Base-by-base conservation (phyloP, 2,888 invertebrate species). In the Xestia xanthographa region DNA sequence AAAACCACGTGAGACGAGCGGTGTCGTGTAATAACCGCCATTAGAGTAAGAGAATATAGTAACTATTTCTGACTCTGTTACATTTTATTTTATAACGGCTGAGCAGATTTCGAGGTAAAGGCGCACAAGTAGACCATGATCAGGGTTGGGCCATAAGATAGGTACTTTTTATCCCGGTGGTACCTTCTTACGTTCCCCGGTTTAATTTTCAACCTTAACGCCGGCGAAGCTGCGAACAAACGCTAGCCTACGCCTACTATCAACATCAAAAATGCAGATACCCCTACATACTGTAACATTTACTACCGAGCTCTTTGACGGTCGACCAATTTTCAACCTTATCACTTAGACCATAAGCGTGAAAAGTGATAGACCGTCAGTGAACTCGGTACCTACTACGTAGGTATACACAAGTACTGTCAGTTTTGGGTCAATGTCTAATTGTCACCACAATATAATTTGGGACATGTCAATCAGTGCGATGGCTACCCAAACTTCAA, bases 381-480 rank as follows among this genome's bases (percentile, higher is more conserved):
- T 43, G 43, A 41, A 11, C 41, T 11, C 41, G 41, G 41, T 34
- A 34, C 34, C 1, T 34, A 34, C 34, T 43, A 48, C 12, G n/a
- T n/a, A n/a, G n/a, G n/a, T n/a, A 8, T 29, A 17, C 29, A 6
- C 14, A 58, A 11, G 29, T 34, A 60, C 9, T 12, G 17, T 20
- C 12, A 53, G 53, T n/a, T 26, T n/a, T 17, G 14, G 5, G 38
- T 12, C n/a, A 38, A 26, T 53, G 38, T 38, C 17, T 20, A 68
- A 68, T 11, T 14, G 22, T 48, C 20, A 75, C 68, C 53, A 22
- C 68, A 38, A 12, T 22, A 26, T 38, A 45, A 68, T 45, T 20
- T 45, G 6, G n/a, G 38, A 20, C 6, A 58, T 34, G n/a, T 48
- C 79, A 68, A 26, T 68, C 26, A 78, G 12, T 20, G 34, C 11